phyloP scores from a whole-genome alignment of 2,113 vertebrate species.

The western clawed frog (Xenopus tropicalis) region UCB_Xtro_10.0 CM004444.2:168415001-168415500 shows the following conservation, averaged over 20 bases:
- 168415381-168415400: too few species aligned
- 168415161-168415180: background rate
- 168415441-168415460: too few species aligned
- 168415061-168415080: conserved; percentile 1
- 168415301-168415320: background rate
- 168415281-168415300: background rate
- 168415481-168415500: too few species aligned
- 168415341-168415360: too few species aligned
- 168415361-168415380: too few species aligned
- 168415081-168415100: conserved; percentile 17
- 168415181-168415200: background rate
- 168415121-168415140: conserved; percentile 37
- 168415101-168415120: conserved; percentile 19
- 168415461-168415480: too few species aligned
- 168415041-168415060: background rate
- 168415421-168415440: too few species aligned
- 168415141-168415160: conserved; percentile 35
- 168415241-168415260: conserved; percentile 17
- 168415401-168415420: too few species aligned
- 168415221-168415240: conserved; percentile 36
- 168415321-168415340: too few species aligned
- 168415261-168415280: background rate
- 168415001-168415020: conserved; percentile 2
- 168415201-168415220: conserved; percentile 11
- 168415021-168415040: background rate